Conservation (phyloP, 2,888 invertebrate genomes). For the Podotricha telesiphe region DNA sequence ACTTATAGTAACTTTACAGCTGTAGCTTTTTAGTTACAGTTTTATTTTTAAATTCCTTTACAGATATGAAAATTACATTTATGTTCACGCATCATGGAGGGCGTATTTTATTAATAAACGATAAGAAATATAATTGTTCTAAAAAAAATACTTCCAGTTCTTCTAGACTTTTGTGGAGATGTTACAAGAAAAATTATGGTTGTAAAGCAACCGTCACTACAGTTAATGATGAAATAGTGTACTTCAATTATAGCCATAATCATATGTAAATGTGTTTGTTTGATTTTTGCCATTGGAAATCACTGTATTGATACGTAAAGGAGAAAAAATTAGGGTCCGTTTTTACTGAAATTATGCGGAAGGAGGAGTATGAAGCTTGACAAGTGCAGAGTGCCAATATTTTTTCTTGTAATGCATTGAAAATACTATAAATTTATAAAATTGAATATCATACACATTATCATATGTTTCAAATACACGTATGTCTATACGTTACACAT, state of each 20-base stretch:
- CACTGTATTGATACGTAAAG: too few relatives aligned
- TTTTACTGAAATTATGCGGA: too few relatives aligned
- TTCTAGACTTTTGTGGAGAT: constrained; percentile 22
- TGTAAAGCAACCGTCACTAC: constrained; percentile 30
- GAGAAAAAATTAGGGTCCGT: too few relatives aligned
- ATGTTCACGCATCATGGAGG: constrained; percentile 8
- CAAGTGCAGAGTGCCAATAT: too few relatives aligned
- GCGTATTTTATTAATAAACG: constrained; percentile 9
- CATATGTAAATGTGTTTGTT: not conserved
- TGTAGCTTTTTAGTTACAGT: not conserved
- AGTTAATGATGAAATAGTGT: constrained; percentile 16
- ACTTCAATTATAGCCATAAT: constrained; percentile 27
- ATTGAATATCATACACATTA: too few relatives aligned
- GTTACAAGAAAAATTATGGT: constrained; percentile 21
- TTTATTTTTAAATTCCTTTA: not conserved
- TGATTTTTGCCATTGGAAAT: too few relatives aligned
- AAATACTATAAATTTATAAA: too few relatives aligned
- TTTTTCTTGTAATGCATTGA: too few relatives aligned
- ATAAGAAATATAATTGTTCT: constrained; percentile 18
- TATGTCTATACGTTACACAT: too few relatives aligned
- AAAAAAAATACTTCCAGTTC: not conserved
- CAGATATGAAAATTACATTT: constrained; percentile 11
- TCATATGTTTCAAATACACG: too few relatives aligned
- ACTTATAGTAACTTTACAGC: too few relatives aligned
- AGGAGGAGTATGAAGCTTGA: too few relatives aligned